Evolutionary conservation across 2,888 invertebrate genomes (phyloP), one percentile per base, ranked within the genome.

Genomic region (Lampropteryx suffumata): DNA sequence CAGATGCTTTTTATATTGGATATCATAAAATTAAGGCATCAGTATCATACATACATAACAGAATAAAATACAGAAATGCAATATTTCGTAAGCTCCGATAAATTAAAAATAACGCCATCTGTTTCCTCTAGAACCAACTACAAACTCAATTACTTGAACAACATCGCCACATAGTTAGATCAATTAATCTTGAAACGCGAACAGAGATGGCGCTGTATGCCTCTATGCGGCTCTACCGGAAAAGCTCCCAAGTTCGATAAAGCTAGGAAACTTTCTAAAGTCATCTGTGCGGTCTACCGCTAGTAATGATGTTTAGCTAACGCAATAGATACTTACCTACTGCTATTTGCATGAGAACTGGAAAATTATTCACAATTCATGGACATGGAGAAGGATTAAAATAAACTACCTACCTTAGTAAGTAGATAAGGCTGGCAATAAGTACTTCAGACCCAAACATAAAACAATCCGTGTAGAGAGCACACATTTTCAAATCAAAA

Each of bases 201-300:
- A 14, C 14, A 50, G 8, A 61, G 61, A 57, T 61, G 61, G 48
- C 58, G 52, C 37, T 37, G 24, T 14, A 4, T 1, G 30, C 10
- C 12, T 10, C 10, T 3, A 4, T 24, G n/a, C n/a, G 0, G 14
- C 32, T 43, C 12, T 40, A 35, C 40, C 53, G 40, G 53, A 53
- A 53, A 44, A 45, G 44, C 44, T 49, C 30, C n/a, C 0, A 28
- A 48, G 52, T 52, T 48, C 40, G 13, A n/a, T 45, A 8, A 6
- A 47, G 34, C 46, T 53, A 44, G 48, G 40, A 53, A 48, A 12
- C 53, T 53, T 53, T 53, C 53, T 48, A 53, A 53, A 53, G 40
- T 36, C 36, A 30, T 44, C 42, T 52, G 37, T 13, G 29, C 36
- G 42, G 32, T 24, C 24, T 34, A 26, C 27, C 17, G 17, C 17